These are phyloP conservation scores for Crocodylus rhombifer DNA, from an alignment of 2,797 vertebrate genomes.

Conservation along the genomic window DNA sequence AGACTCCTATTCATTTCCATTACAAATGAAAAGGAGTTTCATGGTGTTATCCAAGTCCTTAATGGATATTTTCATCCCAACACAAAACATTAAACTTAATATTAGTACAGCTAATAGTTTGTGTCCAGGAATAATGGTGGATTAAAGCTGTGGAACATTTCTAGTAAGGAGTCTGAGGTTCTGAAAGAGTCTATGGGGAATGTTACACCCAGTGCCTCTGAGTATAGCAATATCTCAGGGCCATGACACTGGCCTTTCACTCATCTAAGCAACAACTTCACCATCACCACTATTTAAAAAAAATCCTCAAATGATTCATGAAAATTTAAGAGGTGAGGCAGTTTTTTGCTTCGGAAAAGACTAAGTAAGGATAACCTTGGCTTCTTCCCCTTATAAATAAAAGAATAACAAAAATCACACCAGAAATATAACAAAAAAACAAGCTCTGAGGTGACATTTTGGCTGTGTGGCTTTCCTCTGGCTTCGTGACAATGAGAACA, in stretches of 20 bases:
- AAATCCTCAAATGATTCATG: not conserved
- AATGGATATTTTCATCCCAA: not conserved
- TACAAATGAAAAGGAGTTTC: not conserved
- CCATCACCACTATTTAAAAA: not conserved
- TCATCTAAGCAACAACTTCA: not conserved
- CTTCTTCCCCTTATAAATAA: slow-evolving; percentile 58
- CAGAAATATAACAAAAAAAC: slow-evolving; percentile 60
- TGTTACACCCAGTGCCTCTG: fast-evolving
- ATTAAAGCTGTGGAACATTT: fast-evolving
- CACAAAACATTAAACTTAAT: not conserved
- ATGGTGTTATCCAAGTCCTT: not conserved
- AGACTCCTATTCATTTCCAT: not conserved
- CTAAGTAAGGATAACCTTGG: slow-evolving; percentile 18
- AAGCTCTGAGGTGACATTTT: slow-evolving; percentile 76
- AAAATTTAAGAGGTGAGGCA: not conserved
- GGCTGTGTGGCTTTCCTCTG: slow-evolving; percentile 57
- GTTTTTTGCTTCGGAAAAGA: slow-evolving; percentile 47
- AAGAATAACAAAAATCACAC: slow-evolving; percentile 67
- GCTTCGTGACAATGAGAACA: slow-evolving; percentile 70
- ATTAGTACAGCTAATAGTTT: not conserved
- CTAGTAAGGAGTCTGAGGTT: not conserved
- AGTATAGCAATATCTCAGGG: not conserved
- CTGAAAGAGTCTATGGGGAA: fast-evolving
- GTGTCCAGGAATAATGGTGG: not conserved
- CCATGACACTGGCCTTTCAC: not conserved